Evolutionary conservation across 2,113 vertebrate species (phyloP), one percentile per base, ranked within the genome.

Genomic region (Oplegnathus fasciatus): DNA sequence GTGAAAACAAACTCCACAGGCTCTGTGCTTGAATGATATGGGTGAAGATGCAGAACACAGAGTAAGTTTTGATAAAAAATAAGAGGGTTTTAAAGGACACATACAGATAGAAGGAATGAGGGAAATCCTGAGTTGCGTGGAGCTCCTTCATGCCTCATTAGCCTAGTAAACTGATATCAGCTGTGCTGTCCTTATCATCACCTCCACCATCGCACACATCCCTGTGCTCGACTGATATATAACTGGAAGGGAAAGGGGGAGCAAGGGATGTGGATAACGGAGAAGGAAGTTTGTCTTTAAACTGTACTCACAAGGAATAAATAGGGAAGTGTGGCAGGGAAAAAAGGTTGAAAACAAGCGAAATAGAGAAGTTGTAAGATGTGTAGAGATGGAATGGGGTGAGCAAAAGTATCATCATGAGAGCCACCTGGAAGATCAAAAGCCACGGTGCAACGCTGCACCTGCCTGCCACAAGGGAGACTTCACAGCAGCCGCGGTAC

Each of bases 131-230:
- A 75, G 67, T 28, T 72, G 11, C 78, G 22, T 62, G 22, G 42
- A 74, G 61, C 52, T 79, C 62, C 71, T 89, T 92, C 88, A 93
- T 75, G 84, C 85, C 61, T 91, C 84, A 93, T 92, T 88, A 89
- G 54, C 28, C 61, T 69, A n/a, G 68, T 86, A 86, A 90, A 80
- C 77, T 80, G 79, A 76, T 83, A 78, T 87, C 75, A 88, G 73
- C 64, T 77, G 71, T 52, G 46, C 9, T 78, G 65, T 78, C 75
- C 84, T 85, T 77, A 68, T 87, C 80, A 65, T 78, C 82, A 80
- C 87, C 74, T 60, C 66, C 5, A 50, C 69, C 46, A 24, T 13
- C 1, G 3, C 37, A 15, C 60, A 42, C 55, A 65, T 57, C n/a
- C 30, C 65, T 44, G 78, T 44, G 32, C 67, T 42, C 14, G 28